A percentile compares a stretch with the other conserved stretches of the same genome.
phyloP scores from a whole-genome alignment of 2,113 vertebrate genomes.

The Sardina pilchardus region DNA sequence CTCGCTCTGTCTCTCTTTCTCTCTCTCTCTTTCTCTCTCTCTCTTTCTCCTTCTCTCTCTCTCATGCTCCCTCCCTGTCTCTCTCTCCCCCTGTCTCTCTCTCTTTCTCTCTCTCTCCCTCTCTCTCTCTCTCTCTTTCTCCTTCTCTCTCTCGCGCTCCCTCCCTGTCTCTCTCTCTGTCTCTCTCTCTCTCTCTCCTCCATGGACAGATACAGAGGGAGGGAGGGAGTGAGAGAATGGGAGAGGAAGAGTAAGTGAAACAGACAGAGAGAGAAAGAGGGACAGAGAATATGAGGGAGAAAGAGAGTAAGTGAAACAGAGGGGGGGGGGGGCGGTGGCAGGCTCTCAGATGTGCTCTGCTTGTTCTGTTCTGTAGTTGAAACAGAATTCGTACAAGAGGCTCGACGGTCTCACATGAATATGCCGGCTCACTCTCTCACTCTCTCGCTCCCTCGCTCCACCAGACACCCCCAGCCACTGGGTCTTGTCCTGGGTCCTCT shows the following conservation, averaged over 20 bases:
- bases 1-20: background rate
- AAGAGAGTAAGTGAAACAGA: background rate
- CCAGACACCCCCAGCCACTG: background rate
- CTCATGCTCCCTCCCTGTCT: background rate
- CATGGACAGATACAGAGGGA: background rate
- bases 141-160: background rate
- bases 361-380: background rate
- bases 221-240: background rate
- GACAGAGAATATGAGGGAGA: background rate
- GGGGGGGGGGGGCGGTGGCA: no score
- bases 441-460: background rate
- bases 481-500: background rate
- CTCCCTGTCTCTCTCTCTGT: background rate
- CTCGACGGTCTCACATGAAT: background rate
- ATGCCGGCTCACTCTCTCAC: background rate
- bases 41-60: background rate
- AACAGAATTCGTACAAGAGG: background rate
- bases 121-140: no score
- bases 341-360: background rate
- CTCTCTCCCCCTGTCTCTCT: background rate
- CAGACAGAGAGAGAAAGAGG: background rate
- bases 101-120: background rate
- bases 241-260: conserved; percentile 14
- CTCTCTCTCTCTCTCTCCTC: background rate
- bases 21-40: background rate